These are phyloP conservation scores for Drosophila lacicola DNA, from an alignment of 2,888 invertebrate genomes.

Conservation along the genomic window DNA sequence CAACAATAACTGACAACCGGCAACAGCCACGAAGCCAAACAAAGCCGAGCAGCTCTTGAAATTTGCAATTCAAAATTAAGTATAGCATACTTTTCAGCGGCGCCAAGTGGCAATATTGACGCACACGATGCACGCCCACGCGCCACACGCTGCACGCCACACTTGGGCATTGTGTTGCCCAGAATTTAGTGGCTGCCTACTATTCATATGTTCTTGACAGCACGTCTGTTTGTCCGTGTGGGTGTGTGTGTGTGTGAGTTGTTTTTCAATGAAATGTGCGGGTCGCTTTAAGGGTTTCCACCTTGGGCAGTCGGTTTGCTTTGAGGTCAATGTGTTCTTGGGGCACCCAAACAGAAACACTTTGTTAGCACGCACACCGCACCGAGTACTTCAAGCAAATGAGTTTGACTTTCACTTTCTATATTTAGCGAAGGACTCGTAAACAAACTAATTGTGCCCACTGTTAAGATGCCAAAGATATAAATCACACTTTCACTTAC, in stretches of 20 bases:
- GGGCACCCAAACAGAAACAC: conserved; percentile 25
- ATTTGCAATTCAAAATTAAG: conserved; percentile 55
- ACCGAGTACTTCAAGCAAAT: conserved; percentile 43
- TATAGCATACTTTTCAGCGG: conserved; percentile 46
- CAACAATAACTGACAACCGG: conserved; percentile 54
- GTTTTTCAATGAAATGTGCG: conserved; percentile 68
- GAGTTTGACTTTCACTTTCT: conserved; percentile 52
- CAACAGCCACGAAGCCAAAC: conserved; percentile 62
- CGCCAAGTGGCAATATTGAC: conserved; percentile 45
- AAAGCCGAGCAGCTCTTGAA: conserved; percentile 44
- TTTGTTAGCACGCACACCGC: conserved; percentile 43
- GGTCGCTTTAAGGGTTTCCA: conserved; percentile 41
- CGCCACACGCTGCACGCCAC: conserved; percentile 20
- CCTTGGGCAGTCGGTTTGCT: conserved; percentile 41
- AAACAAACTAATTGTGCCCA: conserved; percentile 34
- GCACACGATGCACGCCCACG: conserved; percentile 40
- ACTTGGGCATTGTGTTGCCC: conserved; percentile 13
- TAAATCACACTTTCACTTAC: conserved; percentile 80
- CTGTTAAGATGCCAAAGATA: conserved; percentile 12
- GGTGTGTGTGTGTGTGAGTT: conserved; percentile 14
- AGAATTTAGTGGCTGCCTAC: conserved; percentile 25
- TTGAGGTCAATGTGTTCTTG: conserved; percentile 79
- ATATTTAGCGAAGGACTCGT: conserved; percentile 60
- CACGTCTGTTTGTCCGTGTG: conserved; percentile 6
- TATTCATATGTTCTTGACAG: conserved; percentile 41